phyloP scores from a whole-genome alignment of 2,797 vertebrate genomes.

The Acanthurus lineatus region DNA sequence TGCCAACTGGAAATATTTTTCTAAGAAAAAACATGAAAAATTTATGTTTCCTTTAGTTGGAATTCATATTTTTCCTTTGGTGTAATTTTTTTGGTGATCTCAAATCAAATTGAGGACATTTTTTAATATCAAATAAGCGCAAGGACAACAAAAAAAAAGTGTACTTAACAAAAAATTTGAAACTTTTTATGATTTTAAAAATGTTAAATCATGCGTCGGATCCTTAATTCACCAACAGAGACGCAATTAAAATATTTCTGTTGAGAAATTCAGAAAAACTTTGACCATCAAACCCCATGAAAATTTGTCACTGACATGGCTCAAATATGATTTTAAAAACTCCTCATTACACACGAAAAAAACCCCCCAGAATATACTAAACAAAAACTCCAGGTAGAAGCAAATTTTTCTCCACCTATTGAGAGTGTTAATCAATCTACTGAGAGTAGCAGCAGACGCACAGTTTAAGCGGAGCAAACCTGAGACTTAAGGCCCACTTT shows the following conservation, averaged over 20 bases:
- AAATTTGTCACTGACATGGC: not conserved
- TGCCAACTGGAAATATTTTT: not conserved
- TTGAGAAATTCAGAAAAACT: constrained; percentile 1
- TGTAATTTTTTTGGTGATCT: not conserved
- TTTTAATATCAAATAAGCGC: not conserved
- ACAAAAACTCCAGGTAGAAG: not conserved
- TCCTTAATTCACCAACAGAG: not conserved
- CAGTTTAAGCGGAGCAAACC: not conserved
- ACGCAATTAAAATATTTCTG: not conserved
- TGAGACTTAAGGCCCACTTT: constrained; percentile 14
- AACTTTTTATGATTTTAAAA: not conserved
- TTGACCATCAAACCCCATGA: not conserved
- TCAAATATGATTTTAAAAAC: not conserved
- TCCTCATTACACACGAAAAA: not conserved
- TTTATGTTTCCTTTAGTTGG: not conserved
- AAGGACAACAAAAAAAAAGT: not conserved
- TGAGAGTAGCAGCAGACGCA: constrained; percentile 11
- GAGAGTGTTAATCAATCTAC: not conserved
- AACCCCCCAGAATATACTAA: not conserved
- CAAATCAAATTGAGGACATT: not conserved
- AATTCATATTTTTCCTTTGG: not conserved
- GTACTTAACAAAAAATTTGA: not conserved
- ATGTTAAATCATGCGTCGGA: not conserved
- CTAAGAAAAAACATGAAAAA: not conserved
- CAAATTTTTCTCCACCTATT: too few relatives aligned